Evolutionary conservation across 92 coral and sea anemone genomes (phyloP), one percentile per base, ranked within the genome.

Genomic region (Paramuricea clavata): DNA sequence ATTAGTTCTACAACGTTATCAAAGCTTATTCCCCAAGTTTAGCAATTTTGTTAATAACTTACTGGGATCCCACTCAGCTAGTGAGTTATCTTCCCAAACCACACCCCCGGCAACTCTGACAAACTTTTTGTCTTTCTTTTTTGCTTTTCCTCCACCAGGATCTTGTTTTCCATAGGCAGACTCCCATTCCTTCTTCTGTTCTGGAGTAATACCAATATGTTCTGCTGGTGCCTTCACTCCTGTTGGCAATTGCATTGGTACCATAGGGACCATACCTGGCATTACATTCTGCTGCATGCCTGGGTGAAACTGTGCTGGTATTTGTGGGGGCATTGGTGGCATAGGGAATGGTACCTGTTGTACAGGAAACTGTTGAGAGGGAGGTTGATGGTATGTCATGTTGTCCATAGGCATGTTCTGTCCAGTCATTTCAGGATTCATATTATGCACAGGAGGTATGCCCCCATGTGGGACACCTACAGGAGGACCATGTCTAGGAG

Each of bases 181-280:
- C 69, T 93, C 99, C 99, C 99, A 97, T 77, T 97, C 99, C 71
- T 87, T 93, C 15, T 94, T 94, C 64, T 97, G 98, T 59, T 93
- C 99, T 54, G 98, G 95, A 12, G 99, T 97, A 76, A 97, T 97
- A 44, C 56, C 67, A n/a, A 61, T 54, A 79, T 79, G 84, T 33
- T 79, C 84, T 47, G 86, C 84, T 31, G 93, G 94, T 68, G 86
- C 69, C 5, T 49, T 76, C 1, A 86, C 81, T 2, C 71, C 83
- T 17, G 81, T 50, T 44, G 93, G 81, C 35, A 89, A 86, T 26
- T 81, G 82, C 17, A 90, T 89, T 33, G 86, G 57, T 35, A 90
- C 91, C 28, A 91, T 86, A 70, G 95, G 91, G 74, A 94, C 80
- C 5, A 91, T 88, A 47, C 92, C 82, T 49, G 92, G 91, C 72